Conservation (phyloP, 2,113 vertebrate genomes). For the Dicrurus megarhynchus region DNA sequence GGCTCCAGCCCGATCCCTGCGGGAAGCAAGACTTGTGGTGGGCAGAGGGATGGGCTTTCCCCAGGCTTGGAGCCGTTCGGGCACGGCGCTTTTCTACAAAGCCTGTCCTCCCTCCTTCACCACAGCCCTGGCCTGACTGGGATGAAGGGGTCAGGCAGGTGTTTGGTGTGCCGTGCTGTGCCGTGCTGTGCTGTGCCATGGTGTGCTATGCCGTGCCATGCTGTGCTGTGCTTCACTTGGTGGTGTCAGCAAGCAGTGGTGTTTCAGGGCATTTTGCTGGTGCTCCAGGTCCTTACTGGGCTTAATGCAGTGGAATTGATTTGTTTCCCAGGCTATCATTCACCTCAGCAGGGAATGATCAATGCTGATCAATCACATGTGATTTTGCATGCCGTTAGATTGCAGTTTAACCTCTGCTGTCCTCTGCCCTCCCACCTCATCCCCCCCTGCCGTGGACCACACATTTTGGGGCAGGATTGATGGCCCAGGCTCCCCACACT, state of each 20-base stretch:
- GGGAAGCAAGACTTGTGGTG: fast-evolving
- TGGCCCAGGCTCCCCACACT: neutral
- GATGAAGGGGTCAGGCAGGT: fast-evolving
- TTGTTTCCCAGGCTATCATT: constrained; percentile 70
- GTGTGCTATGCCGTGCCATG: fast-evolving
- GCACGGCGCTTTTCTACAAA: fast-evolving
- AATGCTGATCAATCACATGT: constrained; percentile 60
- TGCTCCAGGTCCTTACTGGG: constrained; percentile 46
- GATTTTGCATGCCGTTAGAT: constrained; percentile 46
- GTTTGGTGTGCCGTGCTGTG: too few species aligned
- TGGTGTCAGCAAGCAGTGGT: neutral
- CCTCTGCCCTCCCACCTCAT: neutral
- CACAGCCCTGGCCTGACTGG: neutral
- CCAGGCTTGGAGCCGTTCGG: neutral
- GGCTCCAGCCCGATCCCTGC: fast-evolving
- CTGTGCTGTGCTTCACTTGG: fast-evolving
- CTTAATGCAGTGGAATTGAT: constrained; percentile 78
- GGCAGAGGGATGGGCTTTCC: neutral
- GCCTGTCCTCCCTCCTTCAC: too few species aligned
- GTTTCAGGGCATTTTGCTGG: neutral
- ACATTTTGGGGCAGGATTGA: constrained; percentile 6
- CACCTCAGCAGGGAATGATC: constrained; percentile 67
- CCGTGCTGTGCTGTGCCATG: neutral
- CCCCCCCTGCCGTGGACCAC: neutral
- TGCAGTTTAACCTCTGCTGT: constrained; percentile 63